A percentile compares a stretch with the other conserved stretches of the same genome.
Conservation (phyloP, 2,888 invertebrate genomes). For the Pyrochroa serraticornis region DNA sequence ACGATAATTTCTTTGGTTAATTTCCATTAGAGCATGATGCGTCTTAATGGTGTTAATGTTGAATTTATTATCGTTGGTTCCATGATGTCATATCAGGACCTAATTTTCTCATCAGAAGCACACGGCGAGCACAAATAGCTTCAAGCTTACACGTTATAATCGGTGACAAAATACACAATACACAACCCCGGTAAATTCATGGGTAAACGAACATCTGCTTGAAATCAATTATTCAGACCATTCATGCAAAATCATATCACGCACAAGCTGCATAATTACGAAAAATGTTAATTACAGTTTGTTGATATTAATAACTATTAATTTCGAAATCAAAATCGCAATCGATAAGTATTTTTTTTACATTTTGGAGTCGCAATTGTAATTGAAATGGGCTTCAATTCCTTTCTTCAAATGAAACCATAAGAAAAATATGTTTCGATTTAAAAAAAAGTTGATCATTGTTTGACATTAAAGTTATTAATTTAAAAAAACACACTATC, state of each 20-base stretch:
- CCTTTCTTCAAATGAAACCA: too few relatives aligned
- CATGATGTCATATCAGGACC: conserved; percentile 26
- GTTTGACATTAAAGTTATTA: too few relatives aligned
- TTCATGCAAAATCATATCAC: conserved; percentile 38
- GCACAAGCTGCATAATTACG: conserved; percentile 34
- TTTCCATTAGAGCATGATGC: conserved; percentile 12
- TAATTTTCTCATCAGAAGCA: conserved; percentile 29
- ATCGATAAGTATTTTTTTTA: too few relatives aligned
- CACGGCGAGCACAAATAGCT: conserved; percentile 27
- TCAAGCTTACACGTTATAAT: conserved; percentile 28
- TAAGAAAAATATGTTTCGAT: too few relatives aligned
- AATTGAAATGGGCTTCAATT: not conserved
- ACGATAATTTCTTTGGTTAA: conserved; percentile 8
- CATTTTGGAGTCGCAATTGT: conserved; percentile 6
- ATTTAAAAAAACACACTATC: too few relatives aligned
- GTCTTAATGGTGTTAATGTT: conserved; percentile 25
- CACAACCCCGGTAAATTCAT: conserved; percentile 27
- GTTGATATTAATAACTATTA: not conserved
- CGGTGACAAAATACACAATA: conserved; percentile 31
- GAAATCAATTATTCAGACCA: conserved; percentile 38
- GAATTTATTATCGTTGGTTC: conserved; percentile 26
- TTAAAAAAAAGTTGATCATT: too few relatives aligned
- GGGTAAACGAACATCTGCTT: conserved; percentile 37
- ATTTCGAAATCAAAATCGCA: too few relatives aligned
- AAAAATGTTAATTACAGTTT: conserved; percentile 25